Base-by-base conservation (phyloP, 2,113 vertebrate genomes). In the Trematomus loennbergii region DNA sequence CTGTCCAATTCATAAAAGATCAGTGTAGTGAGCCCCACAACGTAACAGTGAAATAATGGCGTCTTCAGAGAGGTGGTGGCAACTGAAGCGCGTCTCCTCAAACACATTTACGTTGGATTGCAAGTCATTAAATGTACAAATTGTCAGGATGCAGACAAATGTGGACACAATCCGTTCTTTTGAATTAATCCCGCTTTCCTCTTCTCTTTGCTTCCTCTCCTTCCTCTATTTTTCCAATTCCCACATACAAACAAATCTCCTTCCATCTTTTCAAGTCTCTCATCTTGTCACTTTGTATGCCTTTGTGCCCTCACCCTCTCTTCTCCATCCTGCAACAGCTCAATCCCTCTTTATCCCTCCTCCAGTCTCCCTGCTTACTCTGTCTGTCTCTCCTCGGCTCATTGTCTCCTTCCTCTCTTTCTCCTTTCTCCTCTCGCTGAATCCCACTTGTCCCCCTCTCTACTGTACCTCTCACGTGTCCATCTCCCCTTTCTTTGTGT, bases 261-360 rank as follows among this genome's bases (percentile, higher is more conserved):
- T 25, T 72, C 52, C 13, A 45, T 61, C 72, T 53, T 59, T 59
- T 71, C 2, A 40, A 40, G 36, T 25, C 50, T 46, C 43, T 78
- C 57, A 40, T 40, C 16, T 54, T 62, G 25, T 72, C 10, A 4
- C 53, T 50, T 9, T 52, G 9, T 69, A 74, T 71, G n/a, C 53
- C 71, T 76, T 79, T 61, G 45, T 78, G 50, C 33, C 74, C 65
- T 75, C 76, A 69, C 75, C 58, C 60, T 70, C 60, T 75, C 83
- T 33, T 62, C 64, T 48, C 77, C 72, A 87, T 91, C 85, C 79
- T 15, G 13, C 79, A 43, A 68, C 40, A 13, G 66, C 73, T 72
- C 64, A 88, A 93, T 92, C 88, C 86, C 75, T 61, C 83, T 91
- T 89, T 45, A 92, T 90, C 90, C 87, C 81, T 63, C 76, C 52